Evolutionary conservation across 2,113 vertebrate genomes (phyloP).

Genomic region (Mormoops blainvillei): DNA sequence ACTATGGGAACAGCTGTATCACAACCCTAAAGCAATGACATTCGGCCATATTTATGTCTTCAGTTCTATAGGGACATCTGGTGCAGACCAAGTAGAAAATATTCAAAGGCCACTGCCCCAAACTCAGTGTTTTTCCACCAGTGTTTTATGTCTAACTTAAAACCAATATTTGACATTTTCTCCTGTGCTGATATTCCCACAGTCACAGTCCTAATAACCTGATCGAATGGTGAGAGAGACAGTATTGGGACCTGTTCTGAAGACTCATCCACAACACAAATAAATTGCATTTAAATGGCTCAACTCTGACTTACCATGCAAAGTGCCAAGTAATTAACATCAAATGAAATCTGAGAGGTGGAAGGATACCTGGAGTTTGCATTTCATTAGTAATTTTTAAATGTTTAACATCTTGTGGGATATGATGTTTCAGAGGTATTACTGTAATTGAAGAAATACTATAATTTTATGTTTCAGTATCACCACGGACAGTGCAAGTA

Average conservation of each 20-base stretch:
- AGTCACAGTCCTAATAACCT: not conserved
- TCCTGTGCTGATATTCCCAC: not conserved
- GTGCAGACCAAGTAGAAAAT: not conserved
- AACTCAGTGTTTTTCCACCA: not conserved
- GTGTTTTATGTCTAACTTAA: not conserved
- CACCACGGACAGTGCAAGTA: not conserved
- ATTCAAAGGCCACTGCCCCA: not conserved
- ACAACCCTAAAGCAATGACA: not conserved
- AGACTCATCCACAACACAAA: not conserved
- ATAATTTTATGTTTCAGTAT: not conserved
- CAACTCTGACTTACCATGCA: not conserved
- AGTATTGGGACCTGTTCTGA: not conserved
- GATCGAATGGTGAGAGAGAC: not conserved
- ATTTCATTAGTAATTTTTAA: constrained; percentile 7
- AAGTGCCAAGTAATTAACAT: not conserved
- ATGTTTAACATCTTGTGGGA: not conserved
- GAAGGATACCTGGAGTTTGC: not conserved
- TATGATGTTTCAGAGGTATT: not conserved
- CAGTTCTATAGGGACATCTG: not conserved
- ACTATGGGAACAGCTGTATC: not conserved
- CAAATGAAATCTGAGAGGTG: not conserved
- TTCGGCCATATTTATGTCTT: not conserved
- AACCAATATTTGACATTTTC: not conserved
- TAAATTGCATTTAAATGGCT: not conserved
- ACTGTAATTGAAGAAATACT: not conserved